These are phyloP conservation scores for Pachycephala philippinensis DNA, from an alignment of 2,113 vertebrate species.

Conservation along the genomic window DNA sequence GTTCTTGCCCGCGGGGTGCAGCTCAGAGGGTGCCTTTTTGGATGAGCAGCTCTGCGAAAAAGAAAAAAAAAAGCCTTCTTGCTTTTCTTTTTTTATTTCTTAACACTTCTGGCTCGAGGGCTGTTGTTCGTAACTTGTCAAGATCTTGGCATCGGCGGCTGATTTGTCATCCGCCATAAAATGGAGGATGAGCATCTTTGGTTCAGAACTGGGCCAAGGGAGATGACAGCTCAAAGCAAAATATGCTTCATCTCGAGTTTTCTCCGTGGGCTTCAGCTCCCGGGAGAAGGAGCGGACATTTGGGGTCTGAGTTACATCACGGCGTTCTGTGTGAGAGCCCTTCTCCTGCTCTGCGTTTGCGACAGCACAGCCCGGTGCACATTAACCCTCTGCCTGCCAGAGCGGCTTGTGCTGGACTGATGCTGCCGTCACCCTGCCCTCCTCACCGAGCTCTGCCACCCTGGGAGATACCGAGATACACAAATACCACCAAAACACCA, in stretches of 20 bases:
- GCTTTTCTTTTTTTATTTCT: background rate
- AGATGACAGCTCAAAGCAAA: conserved; percentile 18
- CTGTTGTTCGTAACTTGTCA: conserved; percentile 45
- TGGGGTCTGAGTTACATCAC: background rate
- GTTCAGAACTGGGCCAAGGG: conserved; percentile 48
- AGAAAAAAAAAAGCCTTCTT: background rate
- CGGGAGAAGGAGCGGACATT: background rate
- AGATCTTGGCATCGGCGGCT: conserved; percentile 37
- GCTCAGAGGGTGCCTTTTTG: background rate
- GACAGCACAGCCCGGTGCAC: background rate
- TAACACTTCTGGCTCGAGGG: conserved; percentile 40
- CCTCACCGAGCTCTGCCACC: background rate
- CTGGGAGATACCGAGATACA: background rate
- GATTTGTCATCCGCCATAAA: conserved; percentile 51
- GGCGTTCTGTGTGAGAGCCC: background rate
- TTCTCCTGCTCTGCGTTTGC: background rate
- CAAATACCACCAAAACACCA: background rate
- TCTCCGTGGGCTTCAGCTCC: background rate
- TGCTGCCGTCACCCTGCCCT: background rate
- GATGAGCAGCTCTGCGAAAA: background rate
- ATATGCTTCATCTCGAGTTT: background rate
- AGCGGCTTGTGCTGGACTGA: background rate
- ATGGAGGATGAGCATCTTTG: conserved; percentile 49
- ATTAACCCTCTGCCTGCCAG: background rate
- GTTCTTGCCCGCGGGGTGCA: background rate